Conservation (phyloP, 2,797 vertebrate genomes). For the Enteromius afrohamiltoni region DNA sequence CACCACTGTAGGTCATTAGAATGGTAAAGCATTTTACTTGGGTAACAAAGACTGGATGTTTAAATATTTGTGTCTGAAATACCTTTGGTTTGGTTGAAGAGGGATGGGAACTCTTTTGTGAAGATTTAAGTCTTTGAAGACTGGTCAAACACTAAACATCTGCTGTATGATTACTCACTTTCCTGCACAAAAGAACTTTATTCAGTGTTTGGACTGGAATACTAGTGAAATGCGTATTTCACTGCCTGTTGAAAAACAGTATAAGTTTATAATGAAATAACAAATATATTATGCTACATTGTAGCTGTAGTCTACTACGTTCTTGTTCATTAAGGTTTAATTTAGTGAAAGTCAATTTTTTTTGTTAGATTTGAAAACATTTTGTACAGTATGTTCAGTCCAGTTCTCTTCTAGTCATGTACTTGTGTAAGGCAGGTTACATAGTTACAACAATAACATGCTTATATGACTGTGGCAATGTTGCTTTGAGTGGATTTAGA, state of each 20-base stretch:
- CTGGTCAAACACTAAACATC: conserved; percentile 26
- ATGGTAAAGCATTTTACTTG: background rate
- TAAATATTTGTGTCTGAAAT: conserved; percentile 1
- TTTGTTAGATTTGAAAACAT: background rate
- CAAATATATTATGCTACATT: background rate
- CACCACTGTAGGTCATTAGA: background rate
- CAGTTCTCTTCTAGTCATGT: background rate
- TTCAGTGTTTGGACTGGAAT: background rate
- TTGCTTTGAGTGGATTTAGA: background rate
- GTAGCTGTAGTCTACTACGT: background rate
- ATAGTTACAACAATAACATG: background rate
- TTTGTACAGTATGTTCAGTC: background rate
- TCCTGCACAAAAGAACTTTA: background rate
- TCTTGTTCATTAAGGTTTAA: background rate
- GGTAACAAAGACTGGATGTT: conserved; percentile 9
- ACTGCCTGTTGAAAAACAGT: background rate
- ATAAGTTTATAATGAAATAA: background rate
- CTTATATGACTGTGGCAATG: background rate
- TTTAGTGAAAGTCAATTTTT: background rate
- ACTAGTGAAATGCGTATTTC: background rate
- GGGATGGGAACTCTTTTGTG: conserved; percentile 1
- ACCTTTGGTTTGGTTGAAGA: background rate
- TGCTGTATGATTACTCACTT: background rate
- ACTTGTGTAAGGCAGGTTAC: background rate
- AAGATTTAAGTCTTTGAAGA: background rate